Evolutionary conservation across 2,888 invertebrate species (phyloP).

Genomic region (Lasioglossum vierecki): DNA sequence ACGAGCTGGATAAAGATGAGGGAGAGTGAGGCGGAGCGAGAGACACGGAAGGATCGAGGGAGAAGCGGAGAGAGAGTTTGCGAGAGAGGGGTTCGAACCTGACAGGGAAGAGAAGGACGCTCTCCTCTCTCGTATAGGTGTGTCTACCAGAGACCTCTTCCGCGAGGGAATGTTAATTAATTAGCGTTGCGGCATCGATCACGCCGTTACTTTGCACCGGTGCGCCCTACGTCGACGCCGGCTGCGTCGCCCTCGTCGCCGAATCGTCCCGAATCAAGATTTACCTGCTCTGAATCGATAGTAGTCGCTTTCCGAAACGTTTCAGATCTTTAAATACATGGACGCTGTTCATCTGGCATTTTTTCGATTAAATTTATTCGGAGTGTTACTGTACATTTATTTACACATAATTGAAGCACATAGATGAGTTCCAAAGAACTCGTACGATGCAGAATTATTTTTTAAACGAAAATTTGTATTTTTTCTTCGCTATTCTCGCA

Average conservation of each 20-base stretch:
- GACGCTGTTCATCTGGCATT: background rate
- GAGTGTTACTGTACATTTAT: no score
- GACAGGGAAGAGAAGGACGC: slow-evolving; percentile 46
- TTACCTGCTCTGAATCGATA: background rate
- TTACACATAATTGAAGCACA: background rate
- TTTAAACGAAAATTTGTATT: background rate
- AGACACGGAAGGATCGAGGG: slow-evolving; percentile 1
- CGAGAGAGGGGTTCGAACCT: slow-evolving; percentile 16
- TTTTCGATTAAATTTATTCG: background rate
- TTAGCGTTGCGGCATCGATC: slow-evolving; percentile 79
- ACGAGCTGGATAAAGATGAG: slow-evolving; percentile 8
- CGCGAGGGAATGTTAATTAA: slow-evolving; percentile 79
- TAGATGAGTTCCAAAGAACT: no score
- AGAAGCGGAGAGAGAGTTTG: background rate
- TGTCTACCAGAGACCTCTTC: slow-evolving; percentile 70
- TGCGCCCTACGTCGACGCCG: slow-evolving; percentile 60
- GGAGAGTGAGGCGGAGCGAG: background rate
- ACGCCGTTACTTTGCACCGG: slow-evolving; percentile 70
- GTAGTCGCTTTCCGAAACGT: background rate
- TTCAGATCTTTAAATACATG: background rate
- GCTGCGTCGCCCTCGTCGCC: slow-evolving; percentile 23
- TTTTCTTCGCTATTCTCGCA: background rate
- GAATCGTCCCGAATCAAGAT: background rate
- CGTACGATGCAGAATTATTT: background rate
- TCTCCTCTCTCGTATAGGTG: slow-evolving; percentile 64